Percentiles rank a stretch among this genome's conserved stretches.
phyloP scores from a whole-genome alignment of 2,888 invertebrate species.

The Baronia brevicornis region DNA sequence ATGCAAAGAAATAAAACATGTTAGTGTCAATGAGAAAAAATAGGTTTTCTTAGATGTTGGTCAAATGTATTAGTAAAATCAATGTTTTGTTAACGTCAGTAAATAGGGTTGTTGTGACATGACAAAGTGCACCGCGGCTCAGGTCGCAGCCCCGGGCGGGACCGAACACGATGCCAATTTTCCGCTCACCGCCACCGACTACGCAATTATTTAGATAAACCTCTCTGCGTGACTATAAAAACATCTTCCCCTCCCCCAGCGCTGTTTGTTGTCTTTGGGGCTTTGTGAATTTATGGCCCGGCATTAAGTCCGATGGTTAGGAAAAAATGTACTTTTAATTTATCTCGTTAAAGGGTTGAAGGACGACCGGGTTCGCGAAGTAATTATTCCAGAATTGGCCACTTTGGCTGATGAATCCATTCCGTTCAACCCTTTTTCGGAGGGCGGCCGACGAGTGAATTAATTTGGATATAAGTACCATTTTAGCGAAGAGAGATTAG shows the following conservation, averaged over 20 bases:
- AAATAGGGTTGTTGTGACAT: constrained; percentile 23
- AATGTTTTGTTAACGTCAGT: constrained; percentile 19
- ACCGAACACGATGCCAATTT: constrained; percentile 65
- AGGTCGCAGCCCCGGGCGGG: constrained; percentile 19
- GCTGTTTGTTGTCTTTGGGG: constrained; percentile 73
- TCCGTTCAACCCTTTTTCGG: constrained; percentile 53
- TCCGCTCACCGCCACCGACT: constrained; percentile 73
- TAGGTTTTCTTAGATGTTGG: too few species aligned
- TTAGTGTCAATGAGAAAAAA: constrained; percentile 7
- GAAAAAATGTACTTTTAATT: constrained; percentile 76
- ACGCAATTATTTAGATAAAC: constrained; percentile 76
- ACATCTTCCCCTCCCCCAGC: constrained; percentile 67
- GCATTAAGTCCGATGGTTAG: constrained; percentile 66
- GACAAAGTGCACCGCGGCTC: constrained; percentile 25
- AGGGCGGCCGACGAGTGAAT: constrained; percentile 59
- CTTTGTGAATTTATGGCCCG: constrained; percentile 69
- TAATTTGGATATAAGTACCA: constrained; percentile 61
- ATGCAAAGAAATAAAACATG: constrained; percentile 8
- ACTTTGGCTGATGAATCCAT: constrained; percentile 74
- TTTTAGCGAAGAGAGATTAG: constrained; percentile 61
- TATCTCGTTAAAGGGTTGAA: constrained; percentile 76
- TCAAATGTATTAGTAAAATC: too few species aligned
- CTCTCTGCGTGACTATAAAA: constrained; percentile 74
- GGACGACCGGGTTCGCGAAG: constrained; percentile 70
- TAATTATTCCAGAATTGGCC: constrained; percentile 75